Percentiles rank a stretch among this genome's conserved stretches.
Conservation (phyloP, 2,888 invertebrate genomes). For the Conistra vaccinii region DNA sequence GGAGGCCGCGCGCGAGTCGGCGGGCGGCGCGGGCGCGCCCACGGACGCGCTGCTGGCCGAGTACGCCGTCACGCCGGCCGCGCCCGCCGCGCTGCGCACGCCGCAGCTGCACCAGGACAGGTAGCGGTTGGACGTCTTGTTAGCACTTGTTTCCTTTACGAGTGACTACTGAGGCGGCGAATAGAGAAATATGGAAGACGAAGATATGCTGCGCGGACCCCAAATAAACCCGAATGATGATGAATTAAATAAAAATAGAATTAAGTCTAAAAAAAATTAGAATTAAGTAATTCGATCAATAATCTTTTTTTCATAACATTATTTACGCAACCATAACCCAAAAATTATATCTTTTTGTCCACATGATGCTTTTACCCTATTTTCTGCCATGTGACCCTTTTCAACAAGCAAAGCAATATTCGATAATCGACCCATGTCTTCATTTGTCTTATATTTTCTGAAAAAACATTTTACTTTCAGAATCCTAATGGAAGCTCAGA, state of each 20-base stretch:
- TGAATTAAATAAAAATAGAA: too few relatives aligned
- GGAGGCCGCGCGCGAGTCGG: constrained; percentile 97
- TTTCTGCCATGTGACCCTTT: neutral
- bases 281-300: neutral
- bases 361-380: neutral
- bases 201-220: neutral
- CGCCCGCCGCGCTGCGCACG: constrained; percentile 94
- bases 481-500: constrained; percentile 98
- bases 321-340: too few relatives aligned
- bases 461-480: constrained; percentile 71
- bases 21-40: constrained; percentile 92
- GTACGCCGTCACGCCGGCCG: constrained; percentile 94
- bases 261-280: too few relatives aligned
- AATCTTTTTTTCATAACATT: too few relatives aligned
- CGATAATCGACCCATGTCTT: neutral
- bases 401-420: neutral
- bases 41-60: constrained; percentile 97
- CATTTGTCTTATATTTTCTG: neutral
- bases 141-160: neutral
- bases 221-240: too few relatives aligned
- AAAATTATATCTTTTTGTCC: too few relatives aligned
- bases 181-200: neutral
- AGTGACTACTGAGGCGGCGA: neutral
- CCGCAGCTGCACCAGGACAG: constrained; percentile 96
- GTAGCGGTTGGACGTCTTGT: constrained; percentile 33